phyloP scores from a whole-genome alignment of 1,140 invertebrate species.

The Hormaphis cornu region DNA sequence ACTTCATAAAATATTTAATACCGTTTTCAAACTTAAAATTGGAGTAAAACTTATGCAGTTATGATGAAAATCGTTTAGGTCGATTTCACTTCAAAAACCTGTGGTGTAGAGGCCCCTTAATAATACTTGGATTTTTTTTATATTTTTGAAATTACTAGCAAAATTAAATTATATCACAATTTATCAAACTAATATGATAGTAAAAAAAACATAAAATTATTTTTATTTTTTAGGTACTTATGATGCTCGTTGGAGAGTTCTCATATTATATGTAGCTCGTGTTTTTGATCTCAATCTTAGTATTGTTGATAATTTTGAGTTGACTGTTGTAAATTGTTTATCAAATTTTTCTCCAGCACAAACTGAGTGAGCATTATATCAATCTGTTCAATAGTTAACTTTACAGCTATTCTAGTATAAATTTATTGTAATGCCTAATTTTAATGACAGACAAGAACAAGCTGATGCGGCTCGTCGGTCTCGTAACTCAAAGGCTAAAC shows the following conservation, averaged over 20 bases:
- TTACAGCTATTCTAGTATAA: neutral
- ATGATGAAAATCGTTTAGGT: no score
- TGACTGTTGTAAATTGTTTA: conserved; percentile 44
- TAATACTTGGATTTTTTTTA: no score
- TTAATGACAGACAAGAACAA: conserved; percentile 41
- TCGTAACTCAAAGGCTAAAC: conserved; percentile 51
- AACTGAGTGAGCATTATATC: conserved; percentile 41
- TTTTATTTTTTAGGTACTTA: conserved; percentile 48
- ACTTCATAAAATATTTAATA: no score
- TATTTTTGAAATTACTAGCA: no score
- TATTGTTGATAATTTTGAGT: conserved; percentile 47
- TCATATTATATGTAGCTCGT: conserved; percentile 50
- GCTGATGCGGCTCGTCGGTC: conserved; percentile 45
- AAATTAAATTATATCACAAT: no score
- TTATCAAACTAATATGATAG: no score
- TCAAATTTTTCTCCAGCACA: conserved; percentile 39
- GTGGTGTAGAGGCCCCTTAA: no score
- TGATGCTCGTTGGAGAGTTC: conserved; percentile 54
- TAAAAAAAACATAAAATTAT: neutral
- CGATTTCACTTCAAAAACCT: no score
- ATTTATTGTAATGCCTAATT: neutral
- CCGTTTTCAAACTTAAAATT: no score
- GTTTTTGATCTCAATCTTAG: conserved; percentile 49
- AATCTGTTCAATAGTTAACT: neutral
- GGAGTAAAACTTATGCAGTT: no score